A percentile compares a stretch with the other conserved stretches of the same genome.
phyloP scores from a whole-genome alignment of 2,113 vertebrate species.

The Bufo bufo region DNA sequence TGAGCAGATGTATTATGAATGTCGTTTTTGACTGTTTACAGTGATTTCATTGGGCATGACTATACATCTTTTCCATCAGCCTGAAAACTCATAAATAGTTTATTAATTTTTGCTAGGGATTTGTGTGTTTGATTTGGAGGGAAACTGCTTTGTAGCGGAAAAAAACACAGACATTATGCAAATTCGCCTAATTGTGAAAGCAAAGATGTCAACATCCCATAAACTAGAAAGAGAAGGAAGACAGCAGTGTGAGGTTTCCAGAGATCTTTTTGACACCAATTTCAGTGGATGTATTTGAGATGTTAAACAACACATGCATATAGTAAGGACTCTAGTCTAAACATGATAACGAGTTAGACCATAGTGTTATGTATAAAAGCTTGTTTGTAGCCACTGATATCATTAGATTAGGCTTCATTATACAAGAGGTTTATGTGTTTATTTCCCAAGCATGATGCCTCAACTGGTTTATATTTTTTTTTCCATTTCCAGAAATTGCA shows the following conservation, averaged over 20 bases:
- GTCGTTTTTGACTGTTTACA: constrained; percentile 29
- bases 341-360: background rate
- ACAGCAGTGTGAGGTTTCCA: background rate
- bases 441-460: background rate
- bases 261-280: background rate
- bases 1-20: constrained; percentile 34
- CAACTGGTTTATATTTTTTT: background rate
- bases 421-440: background rate
- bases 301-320: background rate
- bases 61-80: constrained; percentile 41
- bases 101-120: constrained; percentile 53
- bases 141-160: constrained; percentile 23
- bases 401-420: no score
- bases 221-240: constrained; percentile 13
- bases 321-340: background rate
- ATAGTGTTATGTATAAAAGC: background rate
- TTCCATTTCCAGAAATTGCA: background rate
- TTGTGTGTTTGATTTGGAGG: constrained; percentile 50
- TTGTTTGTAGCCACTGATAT: background rate
- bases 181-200: constrained; percentile 31
- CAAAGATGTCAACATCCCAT: constrained; percentile 19
- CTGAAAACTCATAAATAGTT: constrained; percentile 51
- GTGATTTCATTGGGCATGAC: constrained; percentile 49
- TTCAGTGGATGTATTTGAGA: background rate
- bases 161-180: constrained; percentile 34